Evolutionary conservation across 2,888 invertebrate species (phyloP).

Genomic region (Caenorhabditis uteleia): DNA sequence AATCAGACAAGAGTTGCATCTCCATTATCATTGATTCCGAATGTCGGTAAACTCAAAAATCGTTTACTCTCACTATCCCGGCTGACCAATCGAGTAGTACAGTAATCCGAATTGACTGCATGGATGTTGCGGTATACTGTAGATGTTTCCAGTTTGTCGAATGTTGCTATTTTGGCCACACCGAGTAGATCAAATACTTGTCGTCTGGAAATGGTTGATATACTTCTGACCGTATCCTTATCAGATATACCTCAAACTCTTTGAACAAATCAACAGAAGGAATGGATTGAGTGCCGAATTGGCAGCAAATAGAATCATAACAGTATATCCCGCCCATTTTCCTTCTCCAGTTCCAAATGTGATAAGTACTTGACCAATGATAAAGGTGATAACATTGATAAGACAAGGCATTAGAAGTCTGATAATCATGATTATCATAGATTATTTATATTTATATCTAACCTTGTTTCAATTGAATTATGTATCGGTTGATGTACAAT

Average conservation of each 20-base stretch:
- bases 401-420: slow-evolving; percentile 64
- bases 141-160: slow-evolving; percentile 29
- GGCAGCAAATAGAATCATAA: slow-evolving; percentile 59
- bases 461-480: slow-evolving; percentile 32
- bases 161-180: slow-evolving; percentile 12
- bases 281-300: slow-evolving; percentile 67
- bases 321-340: slow-evolving; percentile 66
- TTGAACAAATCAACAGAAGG: slow-evolving; percentile 60
- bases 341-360: slow-evolving; percentile 68
- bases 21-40: no score
- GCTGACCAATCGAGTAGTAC: neutral
- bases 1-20: no score
- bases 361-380: slow-evolving; percentile 64
- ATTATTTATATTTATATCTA: slow-evolving; percentile 2
- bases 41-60: slow-evolving; percentile 20
- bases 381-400: slow-evolving; percentile 63
- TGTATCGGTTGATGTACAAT: slow-evolving; percentile 27
- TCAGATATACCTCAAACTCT: slow-evolving; percentile 62
- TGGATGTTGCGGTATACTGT: slow-evolving; percentile 34
- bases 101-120: slow-evolving; percentile 23
- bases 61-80: slow-evolving; percentile 4
- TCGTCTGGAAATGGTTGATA: slow-evolving; percentile 15
- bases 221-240: neutral
- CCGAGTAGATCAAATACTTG: slow-evolving; percentile 29
- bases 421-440: slow-evolving; percentile 1